Evolutionary conservation across 2,797 vertebrate genomes (phyloP).

Genomic region (Delichon dasypus): DNA sequence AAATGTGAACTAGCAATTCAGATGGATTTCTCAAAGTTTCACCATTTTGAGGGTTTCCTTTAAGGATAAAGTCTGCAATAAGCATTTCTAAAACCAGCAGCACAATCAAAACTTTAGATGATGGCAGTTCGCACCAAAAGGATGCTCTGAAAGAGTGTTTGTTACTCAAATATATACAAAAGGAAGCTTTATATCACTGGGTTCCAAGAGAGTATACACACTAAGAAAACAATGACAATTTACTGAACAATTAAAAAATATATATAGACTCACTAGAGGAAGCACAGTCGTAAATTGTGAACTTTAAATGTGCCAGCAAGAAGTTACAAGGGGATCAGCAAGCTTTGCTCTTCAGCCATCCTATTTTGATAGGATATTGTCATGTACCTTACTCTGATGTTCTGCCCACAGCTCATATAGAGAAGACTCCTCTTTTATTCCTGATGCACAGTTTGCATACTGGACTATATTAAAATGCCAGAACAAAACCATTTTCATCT

Average conservation of each 20-base stretch:
- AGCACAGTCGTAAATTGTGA: not conserved
- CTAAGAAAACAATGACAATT: not conserved
- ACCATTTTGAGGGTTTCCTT: not conserved
- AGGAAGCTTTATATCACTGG: not conserved
- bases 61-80: not conserved
- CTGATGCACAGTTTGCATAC: not conserved
- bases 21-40: not conserved
- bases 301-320: not conserved
- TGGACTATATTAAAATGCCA: not conserved
- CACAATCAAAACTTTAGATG: not conserved
- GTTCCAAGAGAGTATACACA: not conserved
- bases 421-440: not conserved
- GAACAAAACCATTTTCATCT: not conserved
- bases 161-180: not conserved
- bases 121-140: not conserved
- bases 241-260: not conserved
- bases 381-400: rapidly evolving
- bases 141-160: not conserved
- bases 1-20: not conserved
- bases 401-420: not conserved
- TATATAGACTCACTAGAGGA: not conserved
- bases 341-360: not conserved
- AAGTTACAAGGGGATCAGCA: not conserved
- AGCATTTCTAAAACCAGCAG: not conserved
- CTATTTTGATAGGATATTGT: not conserved